These are phyloP conservation scores for Sinocyclocheilus anophthalmus DNA, from an alignment of 2,113 vertebrate species.

Conservation along the genomic window DNA sequence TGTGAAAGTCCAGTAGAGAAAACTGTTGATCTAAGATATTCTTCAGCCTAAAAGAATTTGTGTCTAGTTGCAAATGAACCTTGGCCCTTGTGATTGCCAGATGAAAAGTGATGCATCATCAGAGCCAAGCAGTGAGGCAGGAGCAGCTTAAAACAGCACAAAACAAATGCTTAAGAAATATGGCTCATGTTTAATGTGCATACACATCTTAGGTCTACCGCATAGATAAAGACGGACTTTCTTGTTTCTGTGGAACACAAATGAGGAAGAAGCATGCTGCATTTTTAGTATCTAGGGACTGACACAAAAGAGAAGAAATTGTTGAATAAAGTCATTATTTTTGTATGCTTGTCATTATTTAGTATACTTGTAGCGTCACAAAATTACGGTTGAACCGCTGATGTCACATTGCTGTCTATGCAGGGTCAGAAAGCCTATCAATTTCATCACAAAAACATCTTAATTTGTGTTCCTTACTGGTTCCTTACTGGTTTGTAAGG, in stretches of 20 bases:
- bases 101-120: neutral
- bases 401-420: no score
- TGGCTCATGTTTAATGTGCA: neutral
- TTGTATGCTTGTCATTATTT: no score
- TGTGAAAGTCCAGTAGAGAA: neutral
- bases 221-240: neutral
- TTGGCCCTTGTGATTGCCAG: neutral
- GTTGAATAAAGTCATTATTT: no score
- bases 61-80: slow-evolving; percentile 18
- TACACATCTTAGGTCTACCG: neutral
- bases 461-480: no score
- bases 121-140: neutral
- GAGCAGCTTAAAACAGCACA: neutral
- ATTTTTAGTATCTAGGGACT: neutral
- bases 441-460: no score
- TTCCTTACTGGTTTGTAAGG: no score
- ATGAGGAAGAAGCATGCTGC: neutral
- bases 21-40: slow-evolving; percentile 15
- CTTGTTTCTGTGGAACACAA: neutral
- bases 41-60: neutral
- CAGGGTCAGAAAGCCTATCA: no score
- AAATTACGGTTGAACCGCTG: no score
- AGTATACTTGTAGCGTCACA: no score
- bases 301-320: neutral
- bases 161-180: neutral